A percentile compares a stretch with the other conserved stretches of the same genome.
Conservation (phyloP, 2,113 vertebrate species). For the Chaenocephalus aceratus region DNA sequence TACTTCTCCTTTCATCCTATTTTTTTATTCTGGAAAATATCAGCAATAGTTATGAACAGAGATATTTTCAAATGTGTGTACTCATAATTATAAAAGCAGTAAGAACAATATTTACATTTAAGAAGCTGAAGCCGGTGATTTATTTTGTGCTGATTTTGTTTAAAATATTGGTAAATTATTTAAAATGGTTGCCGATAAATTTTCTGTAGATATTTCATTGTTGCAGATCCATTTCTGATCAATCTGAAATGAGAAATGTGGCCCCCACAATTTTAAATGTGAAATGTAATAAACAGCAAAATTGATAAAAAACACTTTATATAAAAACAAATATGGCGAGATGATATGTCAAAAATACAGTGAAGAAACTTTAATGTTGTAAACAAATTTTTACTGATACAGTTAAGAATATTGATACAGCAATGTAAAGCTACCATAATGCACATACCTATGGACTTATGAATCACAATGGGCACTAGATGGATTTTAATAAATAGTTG, state of each 20-base stretch:
- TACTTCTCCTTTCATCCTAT: too few species aligned
- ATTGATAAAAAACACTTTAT: not conserved
- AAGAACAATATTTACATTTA: not conserved
- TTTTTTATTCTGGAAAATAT: not conserved
- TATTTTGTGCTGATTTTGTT: not conserved
- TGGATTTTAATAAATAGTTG: constrained; percentile 99
- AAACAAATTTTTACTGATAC: constrained; percentile 97
- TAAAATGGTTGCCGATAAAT: not conserved
- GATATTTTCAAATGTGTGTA: not conserved
- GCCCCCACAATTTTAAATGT: not conserved
- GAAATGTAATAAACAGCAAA: not conserved
- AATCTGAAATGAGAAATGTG: not conserved
- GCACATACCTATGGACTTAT: constrained; percentile 92
- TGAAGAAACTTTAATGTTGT: constrained; percentile 82
- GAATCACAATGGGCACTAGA: constrained; percentile 93
- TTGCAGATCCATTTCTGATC: not conserved
- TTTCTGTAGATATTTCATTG: not conserved
- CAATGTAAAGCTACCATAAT: constrained; percentile 96
- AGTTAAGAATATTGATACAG: constrained; percentile 95
- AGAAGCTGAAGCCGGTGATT: not conserved
- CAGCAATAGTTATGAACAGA: not conserved
- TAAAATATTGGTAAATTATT: not conserved
- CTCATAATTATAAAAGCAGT: not conserved
- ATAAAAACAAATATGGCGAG: not conserved
- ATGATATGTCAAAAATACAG: constrained; percentile 30